Conservation (phyloP, 2,888 invertebrate genomes). For the Troides helena region DNA sequence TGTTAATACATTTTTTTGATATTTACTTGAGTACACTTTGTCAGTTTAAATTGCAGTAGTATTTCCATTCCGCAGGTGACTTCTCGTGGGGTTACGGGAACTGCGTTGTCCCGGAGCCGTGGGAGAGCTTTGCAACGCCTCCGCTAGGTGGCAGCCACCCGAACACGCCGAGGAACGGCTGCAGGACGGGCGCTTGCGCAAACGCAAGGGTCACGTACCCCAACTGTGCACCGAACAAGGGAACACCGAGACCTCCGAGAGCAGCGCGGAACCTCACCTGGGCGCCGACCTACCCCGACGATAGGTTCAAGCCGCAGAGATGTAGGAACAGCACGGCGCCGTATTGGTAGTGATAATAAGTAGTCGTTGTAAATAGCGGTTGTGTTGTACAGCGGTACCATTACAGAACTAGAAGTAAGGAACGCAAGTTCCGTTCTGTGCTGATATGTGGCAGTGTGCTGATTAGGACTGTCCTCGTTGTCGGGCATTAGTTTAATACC, state of each 20-base stretch:
- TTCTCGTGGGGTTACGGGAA: slow-evolving; percentile 59
- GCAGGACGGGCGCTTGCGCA: slow-evolving; percentile 60
- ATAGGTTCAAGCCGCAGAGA: slow-evolving; percentile 65
- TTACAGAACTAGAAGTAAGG: not conserved
- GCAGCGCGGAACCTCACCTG: slow-evolving; percentile 68
- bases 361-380: slow-evolving; percentile 1
- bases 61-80: slow-evolving; percentile 51
- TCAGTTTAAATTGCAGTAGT: no score
- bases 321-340: slow-evolving; percentile 64
- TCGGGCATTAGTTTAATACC: no score
- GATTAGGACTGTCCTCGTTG: no score
- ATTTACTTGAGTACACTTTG: no score
- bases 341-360: slow-evolving; percentile 58
- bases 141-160: slow-evolving; percentile 57
- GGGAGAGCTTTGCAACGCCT: slow-evolving; percentile 60
- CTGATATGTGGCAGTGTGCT: no score
- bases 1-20: no score
- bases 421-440: no score
- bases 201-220: slow-evolving; percentile 51
- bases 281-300: slow-evolving; percentile 63
- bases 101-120: slow-evolving; percentile 61
- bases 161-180: slow-evolving; percentile 64
- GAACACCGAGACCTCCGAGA: slow-evolving; percentile 48
- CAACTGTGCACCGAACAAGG: slow-evolving; percentile 55
- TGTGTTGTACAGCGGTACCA: slow-evolving; percentile 8